Percentiles rank a stretch among this genome's conserved stretches.
These are phyloP conservation scores for Drosophila seguyi DNA, from an alignment of 1,140 invertebrate species.

Conservation along the genomic window DNA sequence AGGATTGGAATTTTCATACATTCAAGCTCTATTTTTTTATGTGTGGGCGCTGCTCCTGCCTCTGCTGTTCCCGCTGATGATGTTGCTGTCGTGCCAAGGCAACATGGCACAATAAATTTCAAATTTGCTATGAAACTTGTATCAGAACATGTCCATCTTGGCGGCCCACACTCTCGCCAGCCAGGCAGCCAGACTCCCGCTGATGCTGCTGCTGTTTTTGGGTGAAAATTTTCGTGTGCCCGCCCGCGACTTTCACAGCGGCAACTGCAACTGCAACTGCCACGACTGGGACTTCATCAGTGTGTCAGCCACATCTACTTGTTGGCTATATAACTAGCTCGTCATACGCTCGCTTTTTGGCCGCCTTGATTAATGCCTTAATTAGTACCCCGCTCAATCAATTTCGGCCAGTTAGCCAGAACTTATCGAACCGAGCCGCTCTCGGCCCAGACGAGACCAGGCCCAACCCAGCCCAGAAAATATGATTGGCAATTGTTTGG, in stretches of 20 bases:
- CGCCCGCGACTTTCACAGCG: slow-evolving; percentile 57
- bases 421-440: slow-evolving; percentile 18
- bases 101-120: slow-evolving; percentile 76
- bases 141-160: slow-evolving; percentile 82
- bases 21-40: background rate
- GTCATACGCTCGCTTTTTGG: slow-evolving; percentile 26
- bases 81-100: slow-evolving; percentile 54
- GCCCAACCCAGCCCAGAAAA: slow-evolving; percentile 55
- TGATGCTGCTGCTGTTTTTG: slow-evolving; percentile 22
- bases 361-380: slow-evolving; percentile 74
- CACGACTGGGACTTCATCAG: slow-evolving; percentile 15
- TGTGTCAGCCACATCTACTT: slow-evolving; percentile 12
- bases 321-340: slow-evolving; percentile 7
- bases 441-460: background rate
- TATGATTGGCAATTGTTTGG: slow-evolving; percentile 62
- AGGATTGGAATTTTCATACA: background rate
- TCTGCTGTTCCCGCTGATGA: slow-evolving; percentile 38
- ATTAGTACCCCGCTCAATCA: slow-evolving; percentile 68
- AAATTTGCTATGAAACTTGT: slow-evolving; percentile 81
- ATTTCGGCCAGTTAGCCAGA: slow-evolving; percentile 49
- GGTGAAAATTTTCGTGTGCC: slow-evolving; percentile 65
- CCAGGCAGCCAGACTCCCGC: slow-evolving; percentile 1
- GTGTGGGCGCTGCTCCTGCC: slow-evolving; percentile 60
- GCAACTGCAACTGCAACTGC: slow-evolving; percentile 36
- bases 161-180: slow-evolving; percentile 58